Base-by-base conservation (phyloP, 2,888 invertebrate species). In the Abscondita cerata region DNA sequence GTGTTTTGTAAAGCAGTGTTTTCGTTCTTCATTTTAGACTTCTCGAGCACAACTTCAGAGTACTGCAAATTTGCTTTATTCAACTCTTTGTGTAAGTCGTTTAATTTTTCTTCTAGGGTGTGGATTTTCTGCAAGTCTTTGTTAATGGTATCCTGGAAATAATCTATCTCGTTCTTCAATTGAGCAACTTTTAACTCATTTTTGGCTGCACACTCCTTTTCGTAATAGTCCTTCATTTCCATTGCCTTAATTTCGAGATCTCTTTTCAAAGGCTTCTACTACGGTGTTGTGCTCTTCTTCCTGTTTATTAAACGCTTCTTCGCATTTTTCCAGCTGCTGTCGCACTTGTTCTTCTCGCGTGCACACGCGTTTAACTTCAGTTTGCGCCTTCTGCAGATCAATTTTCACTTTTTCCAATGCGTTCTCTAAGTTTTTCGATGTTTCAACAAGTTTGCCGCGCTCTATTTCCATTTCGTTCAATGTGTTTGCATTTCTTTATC, bases 21-120 rank as follows among this genome's bases (percentile, higher is more conserved):
- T 46, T 92, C 91, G 67, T 90, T 90, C 55, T 87, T 85, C 1
- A 90, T 83, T 68, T 89, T 87, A 0, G 90, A 89, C 70, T 91
- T 86, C 71, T 93, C 92, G 34, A 91, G 81, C 0, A 90, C 85
- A 0, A 87, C 86, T 74, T 90, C 89, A 0, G 92, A 92, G 15
- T 89, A 89, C 65, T 89, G 86, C n/a, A 92, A 81, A 0, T 88
- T 88, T 0, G 89, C 85, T 65, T 88, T 87, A 73, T 92, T 91
- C 11, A 92, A 82, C 54, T 89, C 88, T 56, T 86, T 83, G n/a
- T 72, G 68, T n/a, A 91, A 76, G 0, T 82, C 78, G 13, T 86
- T 83, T 57, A 88, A 83, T 12, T 82, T 84, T 58, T 86, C 75
- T 63, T 75, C 75, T 64, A 76, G 70, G 1, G 41, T 51, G n/a